A percentile compares a stretch with the other conserved stretches of the same genome.
phyloP scores from a whole-genome alignment of 1,140 invertebrate species.

The Temnothorax longispinosus region DNA sequence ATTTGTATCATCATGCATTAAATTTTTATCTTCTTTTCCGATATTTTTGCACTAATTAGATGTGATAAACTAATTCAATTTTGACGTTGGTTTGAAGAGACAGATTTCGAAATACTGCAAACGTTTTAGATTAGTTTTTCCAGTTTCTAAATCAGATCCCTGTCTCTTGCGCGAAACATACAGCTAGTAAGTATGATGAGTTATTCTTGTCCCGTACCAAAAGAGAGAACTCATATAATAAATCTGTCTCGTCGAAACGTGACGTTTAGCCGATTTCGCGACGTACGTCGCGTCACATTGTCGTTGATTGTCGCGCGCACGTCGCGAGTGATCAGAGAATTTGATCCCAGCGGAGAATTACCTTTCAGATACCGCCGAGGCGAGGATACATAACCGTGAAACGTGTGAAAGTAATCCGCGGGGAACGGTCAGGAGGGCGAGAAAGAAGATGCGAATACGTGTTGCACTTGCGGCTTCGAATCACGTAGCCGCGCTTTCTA shows the following conservation, averaged over 20 bases:
- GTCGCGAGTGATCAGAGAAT: slow-evolving; percentile 40
- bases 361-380: slow-evolving; percentile 17
- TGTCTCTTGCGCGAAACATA: not conserved
- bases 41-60: not conserved
- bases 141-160: not conserved
- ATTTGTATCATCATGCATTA: not conserved
- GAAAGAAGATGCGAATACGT: slow-evolving; percentile 44
- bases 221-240: slow-evolving; percentile 17
- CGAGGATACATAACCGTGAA: slow-evolving; percentile 50
- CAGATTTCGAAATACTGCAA: not conserved
- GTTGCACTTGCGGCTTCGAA: slow-evolving; percentile 48
- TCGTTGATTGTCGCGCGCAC: slow-evolving; percentile 31
- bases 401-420: slow-evolving; percentile 49
- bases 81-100: not conserved
- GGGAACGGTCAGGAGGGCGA: not conserved
- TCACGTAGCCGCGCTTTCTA: slow-evolving; percentile 55
- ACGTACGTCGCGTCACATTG: not conserved
- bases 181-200: not conserved
- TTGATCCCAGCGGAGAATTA: slow-evolving; percentile 43
- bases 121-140: not conserved
- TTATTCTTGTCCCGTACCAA: slow-evolving; percentile 11
- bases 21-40: not conserved
- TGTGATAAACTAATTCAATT: not conserved
- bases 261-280: slow-evolving; percentile 11
- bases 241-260: slow-evolving; percentile 30